phyloP scores from a whole-genome alignment of 2,113 vertebrate species.

The Hydropotes inermis region DNA sequence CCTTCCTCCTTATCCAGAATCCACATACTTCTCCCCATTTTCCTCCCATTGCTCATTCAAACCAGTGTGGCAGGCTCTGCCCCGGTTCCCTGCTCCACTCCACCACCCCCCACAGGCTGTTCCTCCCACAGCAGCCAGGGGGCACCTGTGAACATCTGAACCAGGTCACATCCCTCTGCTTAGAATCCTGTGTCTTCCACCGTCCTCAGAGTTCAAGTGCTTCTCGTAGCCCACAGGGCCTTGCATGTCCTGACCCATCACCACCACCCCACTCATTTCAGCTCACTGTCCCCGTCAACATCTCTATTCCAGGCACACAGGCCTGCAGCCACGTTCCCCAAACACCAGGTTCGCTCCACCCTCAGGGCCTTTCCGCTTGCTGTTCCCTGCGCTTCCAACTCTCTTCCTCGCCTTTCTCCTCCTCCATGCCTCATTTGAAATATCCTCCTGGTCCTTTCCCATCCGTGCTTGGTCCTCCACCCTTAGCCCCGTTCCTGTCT shows the following conservation, averaged over 20 bases:
- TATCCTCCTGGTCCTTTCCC: not conserved
- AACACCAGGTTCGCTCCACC: not conserved
- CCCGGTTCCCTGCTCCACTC: not conserved
- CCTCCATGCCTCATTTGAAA: not conserved
- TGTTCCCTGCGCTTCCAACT: not conserved
- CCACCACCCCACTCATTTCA: not conserved
- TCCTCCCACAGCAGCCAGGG: not conserved
- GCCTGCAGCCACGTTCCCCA: not conserved
- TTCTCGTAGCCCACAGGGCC: not conserved
- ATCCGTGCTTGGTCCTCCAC: not conserved
- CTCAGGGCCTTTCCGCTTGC: not conserved
- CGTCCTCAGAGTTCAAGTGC: not conserved
- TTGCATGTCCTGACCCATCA: too few species aligned
- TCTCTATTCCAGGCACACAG: not conserved
- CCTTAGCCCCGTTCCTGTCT: not conserved
- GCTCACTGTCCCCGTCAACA: fast-evolving
- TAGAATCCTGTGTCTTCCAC: not conserved
- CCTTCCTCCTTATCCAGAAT: not conserved
- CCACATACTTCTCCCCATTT: not conserved
- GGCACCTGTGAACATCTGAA: not conserved
- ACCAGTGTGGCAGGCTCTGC: not conserved
- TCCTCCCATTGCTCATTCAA: not conserved
- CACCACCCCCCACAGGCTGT: not conserved
- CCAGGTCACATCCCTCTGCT: not conserved
- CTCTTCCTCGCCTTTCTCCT: not conserved